Percentiles rank a stretch among this genome's conserved stretches.
Conservation (phyloP, 1,140 invertebrate genomes). For the Psilanteris sp. region DNA sequence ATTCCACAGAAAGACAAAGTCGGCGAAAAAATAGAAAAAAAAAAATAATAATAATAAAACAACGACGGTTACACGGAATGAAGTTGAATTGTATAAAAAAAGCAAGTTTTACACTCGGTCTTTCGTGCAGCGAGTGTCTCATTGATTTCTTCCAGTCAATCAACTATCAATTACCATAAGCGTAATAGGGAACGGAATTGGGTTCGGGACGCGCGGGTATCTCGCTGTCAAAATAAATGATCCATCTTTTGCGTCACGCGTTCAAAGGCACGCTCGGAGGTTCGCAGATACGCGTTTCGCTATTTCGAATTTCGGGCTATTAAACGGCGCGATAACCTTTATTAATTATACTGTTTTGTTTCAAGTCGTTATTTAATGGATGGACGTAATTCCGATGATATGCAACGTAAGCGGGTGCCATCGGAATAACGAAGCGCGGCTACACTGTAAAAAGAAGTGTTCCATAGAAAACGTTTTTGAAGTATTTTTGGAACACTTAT, state of each 20-base stretch:
- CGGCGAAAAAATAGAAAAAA: too few species aligned
- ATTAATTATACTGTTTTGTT: constrained; percentile 19
- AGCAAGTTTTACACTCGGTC: constrained; percentile 22
- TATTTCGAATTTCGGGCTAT: constrained; percentile 4
- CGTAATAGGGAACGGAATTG: constrained; percentile 21
- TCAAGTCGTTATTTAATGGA: not conserved
- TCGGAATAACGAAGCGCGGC: too few species aligned
- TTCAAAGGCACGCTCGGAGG: not conserved
- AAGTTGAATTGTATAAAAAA: constrained; percentile 14
- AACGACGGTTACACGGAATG: too few species aligned
- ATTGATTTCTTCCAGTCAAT: constrained; percentile 54
- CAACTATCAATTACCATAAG: constrained; percentile 45
- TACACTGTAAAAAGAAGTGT: too few species aligned
- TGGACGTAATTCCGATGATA: constrained; percentile 5
- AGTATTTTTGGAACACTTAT: too few species aligned
- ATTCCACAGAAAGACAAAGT: too few species aligned
- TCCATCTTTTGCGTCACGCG: constrained; percentile 8
- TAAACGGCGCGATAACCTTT: not conserved
- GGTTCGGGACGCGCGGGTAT: constrained; percentile 4
- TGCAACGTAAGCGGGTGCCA: too few species aligned
- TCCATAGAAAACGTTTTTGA: too few species aligned
- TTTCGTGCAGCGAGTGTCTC: constrained; percentile 22
- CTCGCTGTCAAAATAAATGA: constrained; percentile 52
- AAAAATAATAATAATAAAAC: too few species aligned
- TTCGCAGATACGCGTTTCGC: constrained; percentile 1